These are phyloP conservation scores for Actenoides lindsayi DNA, from an alignment of 2,113 vertebrate species.

Conservation along the genomic window DNA sequence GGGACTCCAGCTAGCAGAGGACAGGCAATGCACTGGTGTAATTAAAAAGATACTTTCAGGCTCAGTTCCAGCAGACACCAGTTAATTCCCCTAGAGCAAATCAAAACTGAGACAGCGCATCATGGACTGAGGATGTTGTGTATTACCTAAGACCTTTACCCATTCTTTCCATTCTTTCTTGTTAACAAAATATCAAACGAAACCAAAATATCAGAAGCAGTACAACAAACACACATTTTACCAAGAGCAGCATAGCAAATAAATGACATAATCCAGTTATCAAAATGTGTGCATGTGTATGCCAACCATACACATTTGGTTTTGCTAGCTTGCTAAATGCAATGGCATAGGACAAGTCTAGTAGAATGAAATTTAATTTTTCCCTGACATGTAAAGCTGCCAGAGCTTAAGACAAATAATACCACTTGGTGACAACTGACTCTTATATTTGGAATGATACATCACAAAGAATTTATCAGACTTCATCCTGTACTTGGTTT, in stretches of 20 bases:
- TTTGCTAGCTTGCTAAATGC: conserved; percentile 26
- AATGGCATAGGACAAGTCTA: conserved; percentile 14
- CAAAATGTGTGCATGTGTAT: not conserved
- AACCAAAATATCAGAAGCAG: conserved; percentile 14
- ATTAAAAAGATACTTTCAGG: not conserved
- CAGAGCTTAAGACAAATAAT: conserved; percentile 46
- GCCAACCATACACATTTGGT: not conserved
- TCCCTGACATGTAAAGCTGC: conserved; percentile 6
- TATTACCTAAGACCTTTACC: not conserved
- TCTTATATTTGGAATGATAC: conserved; percentile 34
- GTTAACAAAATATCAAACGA: not conserved
- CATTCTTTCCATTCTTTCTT: not conserved
- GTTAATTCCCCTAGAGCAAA: not conserved
- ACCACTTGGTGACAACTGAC: conserved; percentile 5
- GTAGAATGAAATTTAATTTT: conserved; percentile 34
- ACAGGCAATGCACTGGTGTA: not conserved
- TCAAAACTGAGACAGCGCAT: not conserved
- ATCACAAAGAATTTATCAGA: conserved; percentile 24
- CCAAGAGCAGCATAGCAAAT: not conserved
- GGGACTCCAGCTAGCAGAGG: not conserved
- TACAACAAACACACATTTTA: conserved; percentile 17
- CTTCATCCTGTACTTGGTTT: not conserved
- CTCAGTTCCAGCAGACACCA: not conserved
- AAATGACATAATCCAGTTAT: not conserved
- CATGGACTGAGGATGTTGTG: not conserved